Evolutionary conservation across 1,140 invertebrate genomes (phyloP), one percentile per base, ranked within the genome.

Genomic region (Xylocopa sonorina): DNA sequence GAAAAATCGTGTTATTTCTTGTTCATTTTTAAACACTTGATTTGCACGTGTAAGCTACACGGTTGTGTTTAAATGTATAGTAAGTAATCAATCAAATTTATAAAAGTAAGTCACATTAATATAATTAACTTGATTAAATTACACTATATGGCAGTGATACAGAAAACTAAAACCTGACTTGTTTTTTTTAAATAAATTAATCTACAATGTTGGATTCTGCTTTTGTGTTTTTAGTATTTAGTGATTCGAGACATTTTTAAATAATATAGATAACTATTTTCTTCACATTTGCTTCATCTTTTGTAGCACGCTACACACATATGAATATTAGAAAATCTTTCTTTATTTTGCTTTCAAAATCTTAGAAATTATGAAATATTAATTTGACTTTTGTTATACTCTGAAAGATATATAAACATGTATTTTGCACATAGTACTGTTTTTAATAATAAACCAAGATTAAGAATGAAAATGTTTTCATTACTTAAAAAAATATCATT

Each of bases 101-200:
- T 63, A 48, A 71, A 78, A 29, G 41, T 50, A 76, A 76, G 5
- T 60, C 24, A n/a, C n/a, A 24, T 71, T 9, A 27, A 60, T 24
- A 50, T n/a, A 66, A 80, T 75, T 66, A 14, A 62, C 60, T 75
- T 43, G 10, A 74, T 57, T 76, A 76, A 75, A 76, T 66, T 80
- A 80, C 63, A 58, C 55, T 75, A 80, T 0, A 75, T 80, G 78
- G 78, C 78, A 80, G 78, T 80, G 78, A 75, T 76, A 80, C 53
- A 75, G 71, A 62, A 67, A 80, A 76, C n/a, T 75, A 64, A 75
- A 58, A 60, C 50, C 64, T 51, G 46, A 21, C 14, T 55, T 29
- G n/a, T 60, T 18, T n/a, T 14, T 34, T 64, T 4, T 38, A 55
- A 55, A 55, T 66, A 43, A 68, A 76, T 76, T 48, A 48, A 68